These are phyloP conservation scores for Sialis fuliginosa DNA, from an alignment of 2,888 invertebrate genomes.

Conservation along the genomic window DNA sequence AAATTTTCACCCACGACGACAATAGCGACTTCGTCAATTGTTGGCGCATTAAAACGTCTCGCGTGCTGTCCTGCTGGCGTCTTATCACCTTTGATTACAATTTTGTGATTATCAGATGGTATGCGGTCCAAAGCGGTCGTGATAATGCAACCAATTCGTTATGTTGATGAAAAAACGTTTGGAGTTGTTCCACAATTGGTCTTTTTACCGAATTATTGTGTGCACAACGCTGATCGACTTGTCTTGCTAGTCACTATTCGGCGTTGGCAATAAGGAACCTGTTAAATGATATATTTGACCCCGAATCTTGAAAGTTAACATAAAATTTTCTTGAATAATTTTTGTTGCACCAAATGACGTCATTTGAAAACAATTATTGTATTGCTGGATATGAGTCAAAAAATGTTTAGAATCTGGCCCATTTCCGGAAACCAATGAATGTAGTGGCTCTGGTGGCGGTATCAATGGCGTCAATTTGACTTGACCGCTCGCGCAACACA, in stretches of 20 bases:
- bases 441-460: slow-evolving; percentile 20
- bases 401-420: slow-evolving; percentile 8
- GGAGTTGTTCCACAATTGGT: no score
- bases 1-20: slow-evolving; percentile 18
- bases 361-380: slow-evolving; percentile 5
- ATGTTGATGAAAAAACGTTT: slow-evolving; percentile 11
- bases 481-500: slow-evolving; percentile 8
- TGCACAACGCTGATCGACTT: no score
- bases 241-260: no score
- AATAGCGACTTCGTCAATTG: slow-evolving; percentile 19
- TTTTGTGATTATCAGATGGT: slow-evolving; percentile 17
- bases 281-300: slow-evolving; percentile 6
- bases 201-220: not conserved
- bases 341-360: slow-evolving; percentile 12
- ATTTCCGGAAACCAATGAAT: slow-evolving; percentile 5
- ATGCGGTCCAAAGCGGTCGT: slow-evolving; percentile 16
- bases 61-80: slow-evolving; percentile 15
- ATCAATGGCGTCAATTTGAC: slow-evolving; percentile 17
- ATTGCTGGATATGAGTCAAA: slow-evolving; percentile 5
- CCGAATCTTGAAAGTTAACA: slow-evolving; percentile 4
- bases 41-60: slow-evolving; percentile 19
- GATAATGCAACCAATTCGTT: slow-evolving; percentile 16
- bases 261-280: slow-evolving; percentile 8
- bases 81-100: slow-evolving; percentile 18
- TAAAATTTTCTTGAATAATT: slow-evolving; percentile 5